These are phyloP conservation scores for Oscheius sp. DNA, from an alignment of 2,888 invertebrate species.

Conservation along the genomic window DNA sequence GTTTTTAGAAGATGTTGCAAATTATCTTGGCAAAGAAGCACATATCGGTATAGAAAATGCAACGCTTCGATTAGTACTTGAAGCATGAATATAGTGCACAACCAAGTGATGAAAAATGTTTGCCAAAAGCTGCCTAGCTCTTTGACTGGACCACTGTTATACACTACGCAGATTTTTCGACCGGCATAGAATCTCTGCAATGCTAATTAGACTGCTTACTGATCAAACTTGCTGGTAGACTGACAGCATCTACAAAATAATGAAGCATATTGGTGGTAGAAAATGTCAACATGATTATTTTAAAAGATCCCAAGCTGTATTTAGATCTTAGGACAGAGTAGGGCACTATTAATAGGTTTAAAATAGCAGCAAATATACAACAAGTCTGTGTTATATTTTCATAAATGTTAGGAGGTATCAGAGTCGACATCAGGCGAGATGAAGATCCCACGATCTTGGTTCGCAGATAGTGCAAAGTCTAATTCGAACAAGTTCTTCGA, in stretches of 20 bases:
- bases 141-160: background rate
- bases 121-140: background rate
- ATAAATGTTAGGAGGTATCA: no score
- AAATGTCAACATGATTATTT: background rate
- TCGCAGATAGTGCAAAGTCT: no score
- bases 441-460: no score
- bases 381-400: no score
- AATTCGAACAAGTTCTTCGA: no score
- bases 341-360: background rate
- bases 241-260: background rate
- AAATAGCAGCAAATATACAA: background rate
- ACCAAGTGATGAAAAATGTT: background rate
- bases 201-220: background rate
- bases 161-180: background rate
- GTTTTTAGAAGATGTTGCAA: background rate
- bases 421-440: no score
- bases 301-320: conserved; percentile 2
- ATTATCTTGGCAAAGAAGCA: background rate
- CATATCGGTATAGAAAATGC: conserved; percentile 1
- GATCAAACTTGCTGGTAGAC: background rate
- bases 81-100: background rate
- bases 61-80: conserved; percentile 1
- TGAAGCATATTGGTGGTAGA: background rate
- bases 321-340: background rate
- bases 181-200: background rate